phyloP scores from a whole-genome alignment of 35 echinoderm and acorn worm genomes.

The Apostichopus parvimensis region DNA sequence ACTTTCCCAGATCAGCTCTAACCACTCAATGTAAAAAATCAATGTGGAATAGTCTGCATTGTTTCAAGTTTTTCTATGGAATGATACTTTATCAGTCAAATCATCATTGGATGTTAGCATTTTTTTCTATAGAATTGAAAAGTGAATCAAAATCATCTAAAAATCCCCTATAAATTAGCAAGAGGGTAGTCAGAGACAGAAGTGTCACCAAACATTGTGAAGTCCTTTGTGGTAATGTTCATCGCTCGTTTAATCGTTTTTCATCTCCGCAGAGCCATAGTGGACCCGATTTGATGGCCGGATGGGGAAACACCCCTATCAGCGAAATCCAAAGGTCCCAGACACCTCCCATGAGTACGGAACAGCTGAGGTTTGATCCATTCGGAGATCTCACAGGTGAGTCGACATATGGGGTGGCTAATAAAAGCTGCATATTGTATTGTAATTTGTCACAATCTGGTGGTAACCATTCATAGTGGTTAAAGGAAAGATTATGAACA shows the following conservation, averaged over 20 bases:
- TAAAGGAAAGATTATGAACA: neutral
- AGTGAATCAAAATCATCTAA: too few relatives aligned
- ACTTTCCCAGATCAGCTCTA: too few relatives aligned
- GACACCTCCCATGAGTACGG: slow-evolving; percentile 26
- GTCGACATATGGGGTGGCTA: neutral
- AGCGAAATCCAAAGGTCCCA: slow-evolving; percentile 59
- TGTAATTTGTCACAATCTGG: neutral
- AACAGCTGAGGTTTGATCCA: slow-evolving; percentile 66
- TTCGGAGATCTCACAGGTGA: slow-evolving; percentile 86
- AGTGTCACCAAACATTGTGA: too few relatives aligned
- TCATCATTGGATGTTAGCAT: too few relatives aligned
- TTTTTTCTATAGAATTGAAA: too few relatives aligned
- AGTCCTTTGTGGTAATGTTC: too few relatives aligned
- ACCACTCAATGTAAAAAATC: too few relatives aligned
- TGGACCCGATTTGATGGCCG: slow-evolving; percentile 86
- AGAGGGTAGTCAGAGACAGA: too few relatives aligned
- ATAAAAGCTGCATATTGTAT: neutral
- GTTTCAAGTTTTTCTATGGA: too few relatives aligned
- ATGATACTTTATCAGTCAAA: too few relatives aligned
- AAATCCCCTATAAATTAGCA: too few relatives aligned
- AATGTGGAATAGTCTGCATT: too few relatives aligned
- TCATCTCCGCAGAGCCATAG: slow-evolving; percentile 73
- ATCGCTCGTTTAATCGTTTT: neutral
- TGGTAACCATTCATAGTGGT: neutral
- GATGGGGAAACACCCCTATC: slow-evolving; percentile 75